Evolutionary conservation across 1,140 invertebrate species (phyloP).

Genomic region (Sycophila sp.): DNA sequence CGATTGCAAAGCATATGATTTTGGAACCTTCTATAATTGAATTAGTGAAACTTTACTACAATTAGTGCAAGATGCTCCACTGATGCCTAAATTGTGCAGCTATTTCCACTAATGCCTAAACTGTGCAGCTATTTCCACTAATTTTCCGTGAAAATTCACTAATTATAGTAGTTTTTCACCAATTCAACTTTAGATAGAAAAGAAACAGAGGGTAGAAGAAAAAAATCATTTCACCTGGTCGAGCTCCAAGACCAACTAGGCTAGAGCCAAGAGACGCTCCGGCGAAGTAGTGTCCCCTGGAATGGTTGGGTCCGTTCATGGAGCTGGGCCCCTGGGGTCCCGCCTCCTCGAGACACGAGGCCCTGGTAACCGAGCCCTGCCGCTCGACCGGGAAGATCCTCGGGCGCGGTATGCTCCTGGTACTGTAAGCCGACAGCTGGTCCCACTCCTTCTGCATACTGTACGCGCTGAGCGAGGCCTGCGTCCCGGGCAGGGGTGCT

Average conservation of each 20-base stretch:
- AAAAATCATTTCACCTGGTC: constrained; percentile 11
- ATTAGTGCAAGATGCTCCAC: too few relatives aligned
- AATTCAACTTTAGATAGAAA: too few relatives aligned
- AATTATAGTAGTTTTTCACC: too few relatives aligned
- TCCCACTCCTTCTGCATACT: constrained; percentile 92
- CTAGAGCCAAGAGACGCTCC: constrained; percentile 25
- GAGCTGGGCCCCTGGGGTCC: constrained; percentile 44
- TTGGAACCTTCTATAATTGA: too few relatives aligned
- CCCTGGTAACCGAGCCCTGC: constrained; percentile 71
- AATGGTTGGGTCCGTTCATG: background rate
- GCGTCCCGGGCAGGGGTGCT: constrained; percentile 72
- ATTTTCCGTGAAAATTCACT: too few relatives aligned
- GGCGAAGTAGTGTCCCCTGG: constrained; percentile 22
- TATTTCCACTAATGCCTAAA: too few relatives aligned
- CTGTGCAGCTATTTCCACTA: too few relatives aligned
- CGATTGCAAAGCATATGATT: too few relatives aligned
- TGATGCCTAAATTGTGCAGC: too few relatives aligned
- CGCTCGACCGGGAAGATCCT: constrained; percentile 81
- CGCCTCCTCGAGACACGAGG: constrained; percentile 73
- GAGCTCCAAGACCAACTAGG: constrained; percentile 22
- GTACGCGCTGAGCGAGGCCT: constrained; percentile 82
- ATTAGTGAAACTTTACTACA: too few relatives aligned
- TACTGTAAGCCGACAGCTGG: constrained; percentile 91
- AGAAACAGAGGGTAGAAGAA: background rate
- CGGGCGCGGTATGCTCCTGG: constrained; percentile 86